Evolutionary conservation across 2,888 invertebrate genomes (phyloP), one percentile per base, ranked within the genome.

Genomic region (Dryobotodes eremita): DNA sequence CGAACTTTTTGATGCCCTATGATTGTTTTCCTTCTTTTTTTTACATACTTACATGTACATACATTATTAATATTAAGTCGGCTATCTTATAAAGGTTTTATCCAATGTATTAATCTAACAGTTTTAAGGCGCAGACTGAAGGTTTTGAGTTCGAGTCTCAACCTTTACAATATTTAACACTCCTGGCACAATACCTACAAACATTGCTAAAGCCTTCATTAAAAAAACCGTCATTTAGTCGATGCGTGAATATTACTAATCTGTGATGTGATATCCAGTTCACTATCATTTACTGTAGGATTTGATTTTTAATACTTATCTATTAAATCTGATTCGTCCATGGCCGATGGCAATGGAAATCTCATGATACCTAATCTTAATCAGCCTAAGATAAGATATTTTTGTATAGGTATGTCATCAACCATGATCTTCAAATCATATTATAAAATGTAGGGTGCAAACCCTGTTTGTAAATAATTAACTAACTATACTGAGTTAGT

Each of bases 331-430:
- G 62, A 57, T 77, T 77, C 20, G n/a, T 20, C 15, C 7, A 11
- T 57, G 50, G 10, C 53, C 57, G 77, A 77, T 76, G 42, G 42
- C 68, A 53, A 77, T 77, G 68, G 62, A 69, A 69, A 57, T 36
- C 11, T 26, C 46, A 57, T 83, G 46, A 26, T 68, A 62, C 4
- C 17, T 53, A 1, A 83, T 69, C 68, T 36, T 11, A 62, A 77
- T 77, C 83, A 68, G 82, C n/a, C 75, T 26, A 61, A 75, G 65
- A 59, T 59, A 53, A 53, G 50, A 74, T 57, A 55, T 7, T 0
- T 20, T 46, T 46, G 8, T 13, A 46, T 31, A n/a, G 17, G 23
- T 62, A 5, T 68, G 17, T 53, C 20, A 23, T 10, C 26, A 46
- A n/a, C n/a, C 46, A 80, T 62, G 61, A 36, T 78, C 17, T 71